phyloP scores from a whole-genome alignment of 2,113 vertebrate genomes.

The Leptosomus discolor region DNA sequence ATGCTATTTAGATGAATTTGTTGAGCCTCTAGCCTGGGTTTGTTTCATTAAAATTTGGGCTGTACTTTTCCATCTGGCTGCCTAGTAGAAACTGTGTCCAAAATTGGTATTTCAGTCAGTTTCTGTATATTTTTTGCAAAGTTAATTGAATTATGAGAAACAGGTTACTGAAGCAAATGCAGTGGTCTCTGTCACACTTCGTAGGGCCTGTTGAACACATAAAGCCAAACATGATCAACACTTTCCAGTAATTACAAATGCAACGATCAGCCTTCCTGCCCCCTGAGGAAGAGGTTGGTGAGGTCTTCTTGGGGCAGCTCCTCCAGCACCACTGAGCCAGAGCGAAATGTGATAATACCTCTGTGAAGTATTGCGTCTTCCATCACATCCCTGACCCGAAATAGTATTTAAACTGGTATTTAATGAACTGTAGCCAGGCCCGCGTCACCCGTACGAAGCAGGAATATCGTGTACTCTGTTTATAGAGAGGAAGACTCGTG shows the following conservation, averaged over 20 bases:
- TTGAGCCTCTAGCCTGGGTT: not conserved
- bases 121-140: not conserved
- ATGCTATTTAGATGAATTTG: not conserved
- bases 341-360: not conserved
- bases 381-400: not conserved
- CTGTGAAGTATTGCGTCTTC: not conserved
- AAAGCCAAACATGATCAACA: not conserved
- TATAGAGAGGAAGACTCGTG: not conserved
- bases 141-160: not conserved
- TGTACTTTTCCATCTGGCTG: slow-evolving; percentile 14
- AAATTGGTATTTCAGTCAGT: not conserved
- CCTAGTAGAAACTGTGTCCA: not conserved
- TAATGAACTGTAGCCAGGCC: not conserved
- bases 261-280: not conserved
- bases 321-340: not conserved
- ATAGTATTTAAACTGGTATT: not conserved
- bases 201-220: not conserved
- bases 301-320: not conserved
- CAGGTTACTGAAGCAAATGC: not conserved
- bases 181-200: not conserved
- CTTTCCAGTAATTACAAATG: not conserved
- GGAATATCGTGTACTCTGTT: not conserved
- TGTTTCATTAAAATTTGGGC: not conserved
- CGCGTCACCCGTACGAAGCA: not conserved
- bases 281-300: not conserved